A percentile compares a stretch with the other conserved stretches of the same genome.
phyloP scores from a whole-genome alignment of 2,888 invertebrate genomes.

The Sceliomorpha sp. region DNA sequence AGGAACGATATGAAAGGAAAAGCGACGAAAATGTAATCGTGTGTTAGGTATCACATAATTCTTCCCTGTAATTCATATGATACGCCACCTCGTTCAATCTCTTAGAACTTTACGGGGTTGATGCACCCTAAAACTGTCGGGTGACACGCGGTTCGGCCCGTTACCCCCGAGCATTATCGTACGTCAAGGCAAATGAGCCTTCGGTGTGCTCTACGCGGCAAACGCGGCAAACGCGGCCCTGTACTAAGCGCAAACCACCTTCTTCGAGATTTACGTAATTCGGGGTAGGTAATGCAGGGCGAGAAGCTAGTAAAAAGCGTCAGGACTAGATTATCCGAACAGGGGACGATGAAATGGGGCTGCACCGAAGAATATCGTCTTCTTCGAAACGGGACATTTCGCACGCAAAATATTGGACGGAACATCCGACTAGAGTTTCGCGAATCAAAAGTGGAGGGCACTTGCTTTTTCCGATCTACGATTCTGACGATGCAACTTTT shows the following conservation, averaged over 20 bases:
- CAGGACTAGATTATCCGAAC: constrained; percentile 53
- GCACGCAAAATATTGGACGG: too few relatives aligned
- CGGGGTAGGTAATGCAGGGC: constrained; percentile 29
- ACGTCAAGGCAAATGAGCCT: constrained; percentile 68
- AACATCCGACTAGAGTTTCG: too few relatives aligned
- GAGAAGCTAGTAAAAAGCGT: constrained; percentile 42
- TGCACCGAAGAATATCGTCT: background rate
- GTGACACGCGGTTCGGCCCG: constrained; percentile 67
- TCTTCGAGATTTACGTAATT: constrained; percentile 64
- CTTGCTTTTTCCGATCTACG: too few relatives aligned
- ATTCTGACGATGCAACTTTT: too few relatives aligned
- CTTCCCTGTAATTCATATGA: constrained; percentile 51
- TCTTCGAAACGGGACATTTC: too few relatives aligned
- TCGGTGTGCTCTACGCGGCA: constrained; percentile 43
- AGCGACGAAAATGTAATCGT: constrained; percentile 25
- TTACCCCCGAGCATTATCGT: constrained; percentile 73
- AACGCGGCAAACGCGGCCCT: constrained; percentile 27
- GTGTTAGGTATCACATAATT: constrained; percentile 39
- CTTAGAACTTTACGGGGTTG: constrained; percentile 50
- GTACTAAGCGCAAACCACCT: constrained; percentile 48
- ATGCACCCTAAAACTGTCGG: constrained; percentile 54
- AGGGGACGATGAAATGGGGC: constrained; percentile 14
- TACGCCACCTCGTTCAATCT: constrained; percentile 46
- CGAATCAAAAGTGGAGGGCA: too few relatives aligned
- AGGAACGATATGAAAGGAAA: constrained; percentile 22